Evolutionary conservation across 2,113 vertebrate species (phyloP).

Genomic region (Phocoena sinus): DNA sequence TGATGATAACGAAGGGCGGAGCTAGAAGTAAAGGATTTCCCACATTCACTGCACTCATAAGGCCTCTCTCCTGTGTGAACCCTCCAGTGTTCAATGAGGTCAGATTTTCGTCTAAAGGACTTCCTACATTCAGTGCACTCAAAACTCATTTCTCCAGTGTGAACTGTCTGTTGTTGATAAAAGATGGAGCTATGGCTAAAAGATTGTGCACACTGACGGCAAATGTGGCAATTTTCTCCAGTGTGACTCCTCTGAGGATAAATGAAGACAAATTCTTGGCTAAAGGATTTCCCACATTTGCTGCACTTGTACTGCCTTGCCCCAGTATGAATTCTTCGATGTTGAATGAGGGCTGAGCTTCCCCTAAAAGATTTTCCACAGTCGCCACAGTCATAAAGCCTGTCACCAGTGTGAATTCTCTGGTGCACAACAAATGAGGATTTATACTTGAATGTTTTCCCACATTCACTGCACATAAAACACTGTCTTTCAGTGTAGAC

Average conservation of each 20-base stretch:
- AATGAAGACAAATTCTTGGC: neutral
- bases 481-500: neutral
- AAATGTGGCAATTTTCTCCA: neutral
- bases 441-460: neutral
- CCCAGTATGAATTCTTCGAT: neutral
- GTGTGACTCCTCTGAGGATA: neutral
- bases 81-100: neutral
- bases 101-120: neutral
- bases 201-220: neutral
- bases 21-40: neutral
- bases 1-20: neutral
- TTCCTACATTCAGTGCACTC: neutral
- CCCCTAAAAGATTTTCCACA: neutral
- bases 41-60: neutral
- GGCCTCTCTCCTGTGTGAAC: neutral
- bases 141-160: neutral
- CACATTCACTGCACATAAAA: neutral
- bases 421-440: conserved; percentile 7
- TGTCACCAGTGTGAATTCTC: neutral
- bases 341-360: neutral
- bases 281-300: conserved; percentile 11
- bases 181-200: neutral
- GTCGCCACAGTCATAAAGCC: neutral
- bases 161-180: neutral
- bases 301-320: conserved; percentile 8